Conservation (phyloP, 35 echinoderm and acorn worm genomes). For the Ptychodera flava region DNA sequence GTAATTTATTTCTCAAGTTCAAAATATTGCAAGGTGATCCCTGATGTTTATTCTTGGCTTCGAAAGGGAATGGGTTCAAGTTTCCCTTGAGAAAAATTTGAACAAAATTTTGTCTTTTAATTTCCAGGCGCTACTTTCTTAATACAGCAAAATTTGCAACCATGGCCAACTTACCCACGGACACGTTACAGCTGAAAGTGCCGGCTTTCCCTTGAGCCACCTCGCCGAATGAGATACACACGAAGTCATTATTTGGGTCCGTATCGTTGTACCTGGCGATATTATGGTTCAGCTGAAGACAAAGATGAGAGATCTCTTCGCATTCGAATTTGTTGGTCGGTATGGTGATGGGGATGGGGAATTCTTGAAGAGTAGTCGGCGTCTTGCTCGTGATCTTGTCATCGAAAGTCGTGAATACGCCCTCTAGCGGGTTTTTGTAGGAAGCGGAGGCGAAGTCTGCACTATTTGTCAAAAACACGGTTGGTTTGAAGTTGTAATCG, state of each 20-base stretch:
- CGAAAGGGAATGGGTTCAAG: no score
- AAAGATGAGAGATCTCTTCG: neutral
- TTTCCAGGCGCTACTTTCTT: no score
- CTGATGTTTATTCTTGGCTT: no score
- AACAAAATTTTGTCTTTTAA: no score
- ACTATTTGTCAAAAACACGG: neutral
- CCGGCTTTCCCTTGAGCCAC: neutral
- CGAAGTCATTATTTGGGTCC: neutral
- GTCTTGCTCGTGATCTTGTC: neutral
- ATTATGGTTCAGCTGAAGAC: neutral
- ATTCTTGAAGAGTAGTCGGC: neutral
- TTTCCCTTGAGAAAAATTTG: no score
- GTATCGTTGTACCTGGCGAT: neutral
- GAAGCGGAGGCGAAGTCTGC: neutral
- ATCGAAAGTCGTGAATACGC: neutral
- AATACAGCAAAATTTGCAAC: no score
- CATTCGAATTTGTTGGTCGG: neutral
- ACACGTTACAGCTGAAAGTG: neutral
- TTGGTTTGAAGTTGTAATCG: neutral
- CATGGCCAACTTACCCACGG: neutral
- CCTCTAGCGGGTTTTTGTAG: neutral
- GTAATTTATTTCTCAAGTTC: no score
- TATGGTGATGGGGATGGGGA: neutral
- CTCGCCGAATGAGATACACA: neutral
- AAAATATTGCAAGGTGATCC: no score